Evolutionary conservation across 2,797 vertebrate species (phyloP).

Genomic region (Hyperoplus lanceolatus): DNA sequence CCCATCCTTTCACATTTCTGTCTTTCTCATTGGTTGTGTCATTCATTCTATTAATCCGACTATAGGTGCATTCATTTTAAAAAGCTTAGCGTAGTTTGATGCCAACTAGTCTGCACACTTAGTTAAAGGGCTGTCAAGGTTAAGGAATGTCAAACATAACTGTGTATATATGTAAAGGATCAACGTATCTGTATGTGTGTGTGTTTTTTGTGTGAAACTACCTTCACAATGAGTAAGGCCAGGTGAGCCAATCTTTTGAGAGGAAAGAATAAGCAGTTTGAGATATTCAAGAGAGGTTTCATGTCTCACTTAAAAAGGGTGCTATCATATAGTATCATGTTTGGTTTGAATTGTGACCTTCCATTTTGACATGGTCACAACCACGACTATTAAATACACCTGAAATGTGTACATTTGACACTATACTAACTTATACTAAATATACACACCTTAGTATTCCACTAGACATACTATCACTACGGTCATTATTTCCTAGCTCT

Average conservation of each 20-base stretch:
- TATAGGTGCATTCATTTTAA: too few relatives aligned
- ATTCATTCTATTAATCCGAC: background rate
- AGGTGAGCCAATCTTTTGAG: slow-evolving; percentile 6
- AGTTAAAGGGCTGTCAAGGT: background rate
- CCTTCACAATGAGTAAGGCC: background rate
- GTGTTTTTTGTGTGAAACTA: background rate
- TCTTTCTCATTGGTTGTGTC: background rate
- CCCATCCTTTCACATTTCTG: background rate
- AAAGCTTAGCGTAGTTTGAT: background rate
- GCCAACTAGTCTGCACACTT: background rate
- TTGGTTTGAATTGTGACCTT: background rate
- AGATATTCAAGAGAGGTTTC: background rate
- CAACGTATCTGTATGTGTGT: background rate
- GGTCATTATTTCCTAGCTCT: background rate
- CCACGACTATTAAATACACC: background rate
- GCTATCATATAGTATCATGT: background rate
- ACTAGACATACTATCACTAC: too few relatives aligned
- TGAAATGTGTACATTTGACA: too few relatives aligned
- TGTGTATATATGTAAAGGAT: background rate
- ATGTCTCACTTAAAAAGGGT: background rate
- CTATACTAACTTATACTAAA: too few relatives aligned
- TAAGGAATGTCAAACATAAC: background rate
- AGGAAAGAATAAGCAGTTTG: background rate
- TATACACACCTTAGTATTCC: too few relatives aligned
- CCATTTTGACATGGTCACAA: background rate